Evolutionary conservation across 2,113 vertebrate genomes (phyloP), one percentile per base, ranked within the genome.

Genomic region (Leptosomus discolor): DNA sequence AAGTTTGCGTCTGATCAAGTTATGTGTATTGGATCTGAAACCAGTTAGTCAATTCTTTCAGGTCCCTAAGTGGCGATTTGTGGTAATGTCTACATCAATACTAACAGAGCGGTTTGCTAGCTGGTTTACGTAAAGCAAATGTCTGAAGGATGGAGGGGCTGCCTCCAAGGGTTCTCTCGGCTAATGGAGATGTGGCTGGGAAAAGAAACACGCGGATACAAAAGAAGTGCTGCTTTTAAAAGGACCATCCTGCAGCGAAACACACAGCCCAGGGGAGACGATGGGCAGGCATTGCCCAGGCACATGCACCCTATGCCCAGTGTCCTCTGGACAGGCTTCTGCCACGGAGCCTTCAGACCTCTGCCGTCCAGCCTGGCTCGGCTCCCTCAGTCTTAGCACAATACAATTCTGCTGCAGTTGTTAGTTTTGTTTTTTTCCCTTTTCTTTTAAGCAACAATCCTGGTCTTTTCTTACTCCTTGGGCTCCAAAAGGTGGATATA

Each of bases 31-130:
- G 98, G 98, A 98, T 98, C 98, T 98, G 98, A 98, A 98, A 98
- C 98, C 98, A 98, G 98, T 98, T 98, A 98, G 98, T 98, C 98
- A 98, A 98, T 98, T 98, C 97, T 87, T 98, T 95, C 98, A 97
- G 96, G 98, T 98, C 98, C 98, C 98, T 98, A 98, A 98, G 98
- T 98, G 98, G 98, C 97, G 98, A 98, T 98, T 98, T 98, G 98
- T 98, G 98, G 98, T 98, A 98, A 98, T 98, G 98, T 98, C 98
- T 98, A 97, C 98, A 98, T 98, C 98, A 98, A 98, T 98, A 98
- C 96, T 93, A 97, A 92, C 90, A 88, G 98, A 98, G 98, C 81
- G 93, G 97, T 97, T 97, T 97, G 97, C 97, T 97, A 97, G 98
- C 98, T 97, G 98, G 97, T 98, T 98, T 98, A 97, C 84, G 97